These are phyloP conservation scores for Dicentrarchus labrax DNA, from an alignment of 2,113 vertebrate species.

Conservation along the genomic window DNA sequence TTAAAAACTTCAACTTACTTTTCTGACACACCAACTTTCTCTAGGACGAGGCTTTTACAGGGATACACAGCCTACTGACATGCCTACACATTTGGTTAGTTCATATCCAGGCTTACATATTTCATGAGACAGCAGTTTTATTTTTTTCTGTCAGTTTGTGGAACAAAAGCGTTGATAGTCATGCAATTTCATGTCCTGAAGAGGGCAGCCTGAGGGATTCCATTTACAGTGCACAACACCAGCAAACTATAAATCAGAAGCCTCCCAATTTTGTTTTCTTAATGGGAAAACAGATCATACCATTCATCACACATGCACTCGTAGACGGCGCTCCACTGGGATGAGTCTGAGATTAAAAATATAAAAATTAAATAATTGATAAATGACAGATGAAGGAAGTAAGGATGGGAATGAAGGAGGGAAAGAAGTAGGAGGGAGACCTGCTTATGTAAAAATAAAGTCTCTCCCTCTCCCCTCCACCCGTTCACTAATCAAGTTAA, in stretches of 20 bases:
- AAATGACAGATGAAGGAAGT: conserved; percentile 21
- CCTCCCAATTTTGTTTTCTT: conserved; percentile 39
- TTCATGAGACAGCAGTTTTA: neutral
- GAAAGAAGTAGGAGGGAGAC: neutral
- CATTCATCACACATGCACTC: conserved; percentile 54
- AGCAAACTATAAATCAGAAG: conserved; percentile 61
- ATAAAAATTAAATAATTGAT: conserved; percentile 43
- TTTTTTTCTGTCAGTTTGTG: neutral
- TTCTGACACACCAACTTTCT: neutral
- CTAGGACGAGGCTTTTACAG: neutral
- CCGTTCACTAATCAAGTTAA: neutral
- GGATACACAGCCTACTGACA: neutral
- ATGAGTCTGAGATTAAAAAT: conserved; percentile 35
- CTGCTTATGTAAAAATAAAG: neutral
- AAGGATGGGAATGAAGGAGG: neutral
- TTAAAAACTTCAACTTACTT: conserved; percentile 8
- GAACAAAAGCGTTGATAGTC: conserved; percentile 6
- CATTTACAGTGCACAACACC: conserved; percentile 40
- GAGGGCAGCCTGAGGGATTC: conserved; percentile 46
- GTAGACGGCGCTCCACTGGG: conserved; percentile 25
- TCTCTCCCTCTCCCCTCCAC: neutral
- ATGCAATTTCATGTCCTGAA: conserved; percentile 4
- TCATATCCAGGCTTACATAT: neutral
- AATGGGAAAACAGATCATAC: conserved; percentile 34
- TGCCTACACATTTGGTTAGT: neutral